These are phyloP conservation scores for Trichogramma pretiosum DNA, from an alignment of 1,140 invertebrate genomes.

Conservation along the genomic window DNA sequence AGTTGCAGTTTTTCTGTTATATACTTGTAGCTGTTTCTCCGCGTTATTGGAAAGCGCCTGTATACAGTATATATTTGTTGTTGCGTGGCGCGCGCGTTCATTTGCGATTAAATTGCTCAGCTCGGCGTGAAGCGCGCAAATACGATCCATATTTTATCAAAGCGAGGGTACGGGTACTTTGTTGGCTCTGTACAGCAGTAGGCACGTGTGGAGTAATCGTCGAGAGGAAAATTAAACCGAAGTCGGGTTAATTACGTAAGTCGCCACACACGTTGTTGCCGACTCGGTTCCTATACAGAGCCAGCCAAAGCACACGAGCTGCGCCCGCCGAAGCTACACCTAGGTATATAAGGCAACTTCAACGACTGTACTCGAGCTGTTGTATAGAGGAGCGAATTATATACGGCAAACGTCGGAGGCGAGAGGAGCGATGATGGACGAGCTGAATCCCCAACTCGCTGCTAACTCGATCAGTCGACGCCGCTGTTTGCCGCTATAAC, in stretches of 20 bases:
- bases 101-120: no score
- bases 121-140: no score
- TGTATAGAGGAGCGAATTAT: conserved; percentile 43
- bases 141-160: no score
- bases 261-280: conserved; percentile 26
- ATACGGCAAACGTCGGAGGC: conserved; percentile 31
- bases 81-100: no score
- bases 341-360: conserved; percentile 7
- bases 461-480: conserved; percentile 45
- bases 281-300: conserved; percentile 25
- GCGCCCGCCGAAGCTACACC: not conserved
- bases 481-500: no score
- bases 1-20: no score
- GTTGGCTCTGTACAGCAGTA: no score
- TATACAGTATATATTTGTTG: no score
- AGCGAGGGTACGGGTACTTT: no score
- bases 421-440: conserved; percentile 35
- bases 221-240: conserved; percentile 43
- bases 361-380: conserved; percentile 28
- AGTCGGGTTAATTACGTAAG: conserved; percentile 45
- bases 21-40: no score
- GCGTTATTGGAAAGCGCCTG: no score
- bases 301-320: conserved; percentile 11
- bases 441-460: conserved; percentile 39
- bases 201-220: conserved; percentile 33